Conservation (phyloP, 2,888 invertebrate species). For the Hesperia comma region DNA sequence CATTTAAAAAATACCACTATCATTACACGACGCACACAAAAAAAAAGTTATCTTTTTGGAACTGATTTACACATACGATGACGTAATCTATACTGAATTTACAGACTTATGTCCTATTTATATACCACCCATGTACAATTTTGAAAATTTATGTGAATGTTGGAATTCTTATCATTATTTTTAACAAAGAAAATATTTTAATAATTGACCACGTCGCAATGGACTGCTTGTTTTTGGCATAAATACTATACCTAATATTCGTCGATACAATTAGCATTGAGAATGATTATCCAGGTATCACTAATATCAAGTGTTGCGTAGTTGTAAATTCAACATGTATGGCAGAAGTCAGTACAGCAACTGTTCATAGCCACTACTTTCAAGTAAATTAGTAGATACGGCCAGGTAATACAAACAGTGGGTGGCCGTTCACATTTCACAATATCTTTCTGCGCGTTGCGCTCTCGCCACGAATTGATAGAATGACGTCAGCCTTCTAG, state of each 20-base stretch:
- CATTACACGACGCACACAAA: constrained; percentile 36
- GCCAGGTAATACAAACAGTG: constrained; percentile 73
- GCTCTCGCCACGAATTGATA: constrained; percentile 63
- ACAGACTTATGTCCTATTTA: constrained; percentile 40
- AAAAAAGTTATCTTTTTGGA: constrained; percentile 30
- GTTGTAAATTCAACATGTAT: constrained; percentile 74
- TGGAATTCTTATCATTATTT: constrained; percentile 29
- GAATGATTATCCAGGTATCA: constrained; percentile 72
- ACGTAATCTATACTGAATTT: constrained; percentile 10
- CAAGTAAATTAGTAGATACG: constrained; percentile 73
- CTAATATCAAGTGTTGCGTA: constrained; percentile 70
- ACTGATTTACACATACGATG: constrained; percentile 38
- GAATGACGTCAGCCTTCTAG: constrained; percentile 82
- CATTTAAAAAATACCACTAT: constrained; percentile 23
- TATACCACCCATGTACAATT: constrained; percentile 6
- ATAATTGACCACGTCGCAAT: constrained; percentile 46
- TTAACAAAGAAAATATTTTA: constrained; percentile 22
- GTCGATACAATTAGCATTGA: constrained; percentile 78
- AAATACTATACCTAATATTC: constrained; percentile 81
- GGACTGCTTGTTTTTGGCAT: constrained; percentile 53
- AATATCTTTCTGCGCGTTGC: constrained; percentile 73
- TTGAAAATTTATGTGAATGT: constrained; percentile 34
- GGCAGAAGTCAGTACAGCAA: constrained; percentile 77
- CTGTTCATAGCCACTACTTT: constrained; percentile 81
- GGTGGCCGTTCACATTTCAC: constrained; percentile 83